Conservation (phyloP, 2,797 vertebrate genomes). For the Pangasius larnaudii region DNA sequence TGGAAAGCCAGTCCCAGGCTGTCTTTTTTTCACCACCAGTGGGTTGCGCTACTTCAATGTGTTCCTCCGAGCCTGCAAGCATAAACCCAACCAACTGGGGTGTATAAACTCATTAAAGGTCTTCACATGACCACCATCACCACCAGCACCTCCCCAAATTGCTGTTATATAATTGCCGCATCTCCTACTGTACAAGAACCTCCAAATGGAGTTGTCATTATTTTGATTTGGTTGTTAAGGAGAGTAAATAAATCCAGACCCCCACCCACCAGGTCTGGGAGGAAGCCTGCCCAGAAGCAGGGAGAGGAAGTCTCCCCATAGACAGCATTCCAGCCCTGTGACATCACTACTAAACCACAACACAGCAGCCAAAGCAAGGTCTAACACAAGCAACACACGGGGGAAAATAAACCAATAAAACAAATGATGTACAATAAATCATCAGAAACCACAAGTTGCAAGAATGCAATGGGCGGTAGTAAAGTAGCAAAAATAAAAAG, state of each 20-base stretch:
- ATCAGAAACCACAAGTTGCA: conserved; percentile 50
- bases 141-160: conserved; percentile 20
- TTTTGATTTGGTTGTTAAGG: conserved; percentile 63
- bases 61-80: neutral
- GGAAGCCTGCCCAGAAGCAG: conserved; percentile 44
- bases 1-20: conserved; percentile 15
- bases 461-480: conserved; percentile 33
- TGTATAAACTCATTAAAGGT: neutral
- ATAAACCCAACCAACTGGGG: neutral
- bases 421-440: conserved; percentile 59
- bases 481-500: conserved; percentile 20
- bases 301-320: conserved; percentile 53
- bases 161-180: conserved; percentile 46
- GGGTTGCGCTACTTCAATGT: neutral
- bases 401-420: conserved; percentile 62
- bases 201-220: conserved; percentile 60
- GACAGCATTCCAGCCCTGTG: conserved; percentile 53
- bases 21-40: neutral
- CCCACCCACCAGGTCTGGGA: conserved; percentile 35
- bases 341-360: conserved; percentile 56
- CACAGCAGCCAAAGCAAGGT: conserved; percentile 51
- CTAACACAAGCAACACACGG: conserved; percentile 55
- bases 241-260: conserved; percentile 52
- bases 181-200: conserved; percentile 51
- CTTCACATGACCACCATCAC: neutral